A percentile compares a stretch with the other conserved stretches of the same genome.
Conservation (phyloP, 2,113 vertebrate species). For the Centropus bengalensis region DNA sequence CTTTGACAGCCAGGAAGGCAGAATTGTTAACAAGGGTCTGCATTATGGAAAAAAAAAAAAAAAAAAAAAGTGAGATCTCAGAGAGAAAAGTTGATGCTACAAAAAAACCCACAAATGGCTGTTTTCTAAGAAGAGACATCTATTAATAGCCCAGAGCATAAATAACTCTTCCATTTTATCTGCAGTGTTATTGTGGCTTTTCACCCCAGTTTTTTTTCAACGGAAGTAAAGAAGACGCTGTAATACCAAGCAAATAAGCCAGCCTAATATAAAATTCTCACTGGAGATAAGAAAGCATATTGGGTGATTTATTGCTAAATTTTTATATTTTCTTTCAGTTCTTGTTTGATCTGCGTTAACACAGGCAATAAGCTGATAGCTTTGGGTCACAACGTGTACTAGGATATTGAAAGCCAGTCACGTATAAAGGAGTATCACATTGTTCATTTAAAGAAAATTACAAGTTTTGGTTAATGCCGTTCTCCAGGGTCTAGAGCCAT, state of each 20-base stretch:
- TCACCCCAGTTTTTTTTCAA: neutral
- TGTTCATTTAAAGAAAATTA: neutral
- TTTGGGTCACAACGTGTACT: neutral
- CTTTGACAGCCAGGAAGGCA: conserved; percentile 20
- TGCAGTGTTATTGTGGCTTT: conserved; percentile 44
- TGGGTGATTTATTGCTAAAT: conserved; percentile 35
- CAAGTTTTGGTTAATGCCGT: neutral
- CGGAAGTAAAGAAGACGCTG: conserved; percentile 19
- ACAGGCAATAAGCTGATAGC: conserved; percentile 10
- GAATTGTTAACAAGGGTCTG: conserved; percentile 13
- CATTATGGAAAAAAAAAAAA: neutral
- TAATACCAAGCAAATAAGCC: conserved; percentile 29
- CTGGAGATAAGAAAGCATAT: conserved; percentile 26
- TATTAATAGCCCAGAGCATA: conserved; percentile 50
- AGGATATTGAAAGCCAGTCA: neutral
- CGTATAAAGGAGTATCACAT: neutral
- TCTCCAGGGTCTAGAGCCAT: neutral
- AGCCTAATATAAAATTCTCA: neutral
- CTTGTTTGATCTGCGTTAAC: conserved; percentile 34
- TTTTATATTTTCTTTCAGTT: conserved; percentile 34
- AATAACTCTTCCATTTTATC: conserved; percentile 52
- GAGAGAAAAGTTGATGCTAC: neutral
- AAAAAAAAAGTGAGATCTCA: neutral
- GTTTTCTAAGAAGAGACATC: conserved; percentile 54
- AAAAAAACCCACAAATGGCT: neutral